A percentile compares a stretch with the other conserved stretches of the same genome.
Evolutionary conservation across 1,140 invertebrate genomes (phyloP).

Genomic region (Hycleus phaleratus): DNA sequence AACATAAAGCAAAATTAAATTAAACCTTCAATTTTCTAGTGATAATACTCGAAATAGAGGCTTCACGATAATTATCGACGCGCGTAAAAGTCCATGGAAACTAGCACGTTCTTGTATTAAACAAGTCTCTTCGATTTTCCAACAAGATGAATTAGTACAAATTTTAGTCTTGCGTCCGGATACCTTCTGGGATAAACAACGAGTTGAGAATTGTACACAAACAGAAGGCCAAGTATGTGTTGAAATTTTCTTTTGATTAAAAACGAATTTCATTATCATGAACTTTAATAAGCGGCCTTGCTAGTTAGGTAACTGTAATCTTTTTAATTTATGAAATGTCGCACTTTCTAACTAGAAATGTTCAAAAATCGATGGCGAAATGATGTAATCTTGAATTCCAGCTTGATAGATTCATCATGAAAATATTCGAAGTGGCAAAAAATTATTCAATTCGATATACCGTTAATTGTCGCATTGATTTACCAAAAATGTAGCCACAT

Average conservation of each 20-base stretch:
- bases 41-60: constrained; percentile 36
- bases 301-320: not conserved
- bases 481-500: not conserved
- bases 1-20: not conserved
- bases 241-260: not conserved
- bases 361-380: not conserved
- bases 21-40: constrained; percentile 17
- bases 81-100: constrained; percentile 54
- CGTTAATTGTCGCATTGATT: not conserved
- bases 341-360: not conserved
- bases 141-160: constrained; percentile 44
- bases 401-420: too few species aligned
- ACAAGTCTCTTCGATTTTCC: constrained; percentile 46
- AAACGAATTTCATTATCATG: not conserved
- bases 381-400: too few species aligned
- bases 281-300: not conserved
- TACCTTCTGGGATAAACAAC: constrained; percentile 65
- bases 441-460: too few species aligned
- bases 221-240: constrained; percentile 53
- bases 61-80: constrained; percentile 57
- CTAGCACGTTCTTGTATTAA: constrained; percentile 54
- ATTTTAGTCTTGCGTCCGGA: constrained; percentile 60
- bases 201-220: constrained; percentile 62
- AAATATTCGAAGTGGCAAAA: too few species aligned
- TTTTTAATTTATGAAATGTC: not conserved